Conservation (phyloP, 2,888 invertebrate species). For the Rotaria socialis region DNA sequence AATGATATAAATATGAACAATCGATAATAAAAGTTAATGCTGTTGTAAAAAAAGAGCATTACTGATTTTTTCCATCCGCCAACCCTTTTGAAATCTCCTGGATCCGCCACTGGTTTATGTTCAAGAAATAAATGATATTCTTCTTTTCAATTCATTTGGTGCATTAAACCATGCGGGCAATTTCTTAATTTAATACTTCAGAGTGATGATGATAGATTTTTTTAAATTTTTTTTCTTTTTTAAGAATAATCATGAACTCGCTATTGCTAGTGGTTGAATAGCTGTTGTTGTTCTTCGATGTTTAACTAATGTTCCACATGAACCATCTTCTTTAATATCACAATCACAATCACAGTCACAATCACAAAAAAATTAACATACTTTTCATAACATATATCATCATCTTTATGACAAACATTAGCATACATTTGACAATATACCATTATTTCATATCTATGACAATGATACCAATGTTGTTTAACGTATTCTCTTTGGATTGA, state of each 20-base stretch:
- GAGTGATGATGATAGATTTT: not conserved
- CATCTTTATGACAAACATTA: slow-evolving; percentile 88
- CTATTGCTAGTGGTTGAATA: not conserved
- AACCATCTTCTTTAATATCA: slow-evolving; percentile 76
- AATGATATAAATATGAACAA: no score
- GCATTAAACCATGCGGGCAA: not conserved
- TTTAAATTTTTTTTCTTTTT: not conserved
- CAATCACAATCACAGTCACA: slow-evolving; percentile 99
- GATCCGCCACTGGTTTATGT: no score
- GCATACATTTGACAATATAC: slow-evolving; percentile 96
- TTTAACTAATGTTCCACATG: slow-evolving; percentile 53
- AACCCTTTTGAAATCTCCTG: no score
- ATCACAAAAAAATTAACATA: slow-evolving; percentile 94
- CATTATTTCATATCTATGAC: slow-evolving; percentile 96
- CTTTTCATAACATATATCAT: slow-evolving; percentile 91
- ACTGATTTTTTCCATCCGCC: no score
- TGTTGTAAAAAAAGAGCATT: no score
- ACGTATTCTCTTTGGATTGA: slow-evolving; percentile 61
- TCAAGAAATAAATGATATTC: not conserved
- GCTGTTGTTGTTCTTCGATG: not conserved
- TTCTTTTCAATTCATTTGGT: not conserved
- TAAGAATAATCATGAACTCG: not conserved
- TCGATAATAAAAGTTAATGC: no score
- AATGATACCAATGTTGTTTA: slow-evolving; percentile 85
- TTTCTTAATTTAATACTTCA: not conserved